Evolutionary conservation across 1,140 invertebrate species (phyloP), one percentile per base, ranked within the genome.

Genomic region (Caenorhabditis brenneri): DNA sequence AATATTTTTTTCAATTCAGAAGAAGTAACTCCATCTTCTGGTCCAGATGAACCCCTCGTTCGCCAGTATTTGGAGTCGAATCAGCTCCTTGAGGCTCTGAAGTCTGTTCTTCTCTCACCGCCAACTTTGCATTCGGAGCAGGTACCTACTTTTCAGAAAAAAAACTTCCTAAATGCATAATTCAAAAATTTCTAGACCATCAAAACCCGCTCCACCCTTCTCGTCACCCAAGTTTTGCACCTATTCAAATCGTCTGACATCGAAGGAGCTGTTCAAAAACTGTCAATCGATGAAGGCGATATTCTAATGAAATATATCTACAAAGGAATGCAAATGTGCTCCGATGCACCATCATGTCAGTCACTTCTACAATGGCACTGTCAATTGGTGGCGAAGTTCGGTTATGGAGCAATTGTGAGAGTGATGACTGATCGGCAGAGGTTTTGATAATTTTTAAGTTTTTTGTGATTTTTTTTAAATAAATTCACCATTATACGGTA

Each of bases 291-390:
- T 16, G 48, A 87, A 42, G 80, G 58, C 2, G 86, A 85, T 24
- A 31, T 87, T n/a, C 46, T 87, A n/a, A 84, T 87, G 83, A 88
- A 87, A 29, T 87, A 87, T 58, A 65, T 87, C n/a, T 87, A 88
- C 84, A 87, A 88, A 46, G 84, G 36, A 16, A 88, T 87, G 87
- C 87, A 87, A n/a, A 15, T 88, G n/a, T 48, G 46, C 16, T 29
- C 78, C 15, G 86, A 87, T 55, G 33, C 36, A 6, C 48, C 85
- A 16, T 51, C 81, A 1, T 87, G 86, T 74, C 86, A 88, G 48
- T 39, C 42, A 7, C 78, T 87, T 5, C 81, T 87, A 27, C 42
- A 65, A 2, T 87, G 86, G 86, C 86, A 87, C 31, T 27, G 82
- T 27, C 7, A 29, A 42, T 16, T 87, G 39, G 74, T 86, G 51